Evolutionary conservation across 2,797 vertebrate genomes (phyloP), one percentile per base, ranked within the genome.

Genomic region (Sebastes oblongus): DNA sequence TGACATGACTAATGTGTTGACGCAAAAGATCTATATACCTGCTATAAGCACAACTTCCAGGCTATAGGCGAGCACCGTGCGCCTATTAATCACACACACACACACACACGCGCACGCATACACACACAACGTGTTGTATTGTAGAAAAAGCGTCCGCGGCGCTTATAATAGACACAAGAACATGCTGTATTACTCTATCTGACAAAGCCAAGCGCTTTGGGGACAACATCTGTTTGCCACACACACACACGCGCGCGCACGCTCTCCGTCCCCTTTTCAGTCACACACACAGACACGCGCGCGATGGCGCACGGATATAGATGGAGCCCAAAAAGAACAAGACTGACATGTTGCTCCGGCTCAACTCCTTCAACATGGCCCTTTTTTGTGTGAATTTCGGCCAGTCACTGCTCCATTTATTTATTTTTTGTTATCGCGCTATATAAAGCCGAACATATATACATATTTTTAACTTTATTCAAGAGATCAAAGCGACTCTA

Each of bases 161-260:
- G 81, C 82, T 81, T 36, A 50, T 69, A 66, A 73, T 14, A 62
- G 78, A 67, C 83, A 71, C 83, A 76, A 75, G 87, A 81, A 91
- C 87, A 84, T 32, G 84, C 84, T 75, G 88, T 88, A 79, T 92
- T 72, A 83, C 87, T 91, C 78, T 78, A 89, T 92, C 81, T 83
- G 89, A 88, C 89, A 90, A 84, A 91, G 90, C 82, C 82, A 59
- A 77, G 78, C 88, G 88, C 86, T 86, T 79, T 89, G 88, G 84
- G 89, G 89, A 91, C 90, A 90, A 90, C 92, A 92, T 93, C 90
- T 93, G 92, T 85, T 84, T 81, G 88, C 84, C 83, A 82, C 78
- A 82, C 81, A 68, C 72, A 18, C 42, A 27, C 72, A 50, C 39
- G 6, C 39, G 39, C 39, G 6, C 39, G 39, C 39, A 42, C 16